Base-by-base conservation (phyloP, 2,113 vertebrate genomes). In the Madoqua kirkii region DNA sequence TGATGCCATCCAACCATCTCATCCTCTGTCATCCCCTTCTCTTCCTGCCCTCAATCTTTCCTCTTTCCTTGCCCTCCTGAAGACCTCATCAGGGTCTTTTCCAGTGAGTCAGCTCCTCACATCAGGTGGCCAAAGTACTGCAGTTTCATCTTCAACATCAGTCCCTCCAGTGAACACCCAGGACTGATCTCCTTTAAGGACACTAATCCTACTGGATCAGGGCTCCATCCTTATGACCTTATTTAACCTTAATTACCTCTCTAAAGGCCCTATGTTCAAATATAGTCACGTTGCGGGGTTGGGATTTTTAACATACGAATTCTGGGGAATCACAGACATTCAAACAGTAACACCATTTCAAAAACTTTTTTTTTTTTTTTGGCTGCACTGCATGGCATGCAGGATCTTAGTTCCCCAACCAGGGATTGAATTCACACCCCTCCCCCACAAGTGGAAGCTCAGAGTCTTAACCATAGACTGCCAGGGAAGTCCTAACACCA, bases 381-480 rank as follows among this genome's bases (percentile, higher is more conserved):
- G 71, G 36, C 36, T 43, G 71, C 71, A 74, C 21, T 6, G 21
- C 71, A 25, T 43, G 36, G 71, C 36, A 43, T 74, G 11, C 36
- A 74, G 71, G 36, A 43, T 74, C 71, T 43, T 43, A 43, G 36
- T 74, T 74, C 36, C 67, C 71, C 71, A 74, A 25, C 11, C 21
- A 74, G 36, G 21, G 11, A 74, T 0, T 74, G 67, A 74, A 74
- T 40, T 36, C 0, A 0, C 9, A 25, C 2, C 5, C n/a, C 36
- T 11, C 0, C 10, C 36, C n/a, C n/a, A n/a, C n/a, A n/a, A 74
- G 71, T 43, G 21, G 21, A 40, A 74, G 36, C 71, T 74, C 67
- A 40, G 67, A 74, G 36, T 71, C 64, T 71, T 71, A 71, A 36
- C 64, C n/a, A 71, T 17, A 71, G 64, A 71, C 21, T 40, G 36